Evolutionary conservation across 2,888 invertebrate species (phyloP).

Genomic region (Drosophila neotestacea): DNA sequence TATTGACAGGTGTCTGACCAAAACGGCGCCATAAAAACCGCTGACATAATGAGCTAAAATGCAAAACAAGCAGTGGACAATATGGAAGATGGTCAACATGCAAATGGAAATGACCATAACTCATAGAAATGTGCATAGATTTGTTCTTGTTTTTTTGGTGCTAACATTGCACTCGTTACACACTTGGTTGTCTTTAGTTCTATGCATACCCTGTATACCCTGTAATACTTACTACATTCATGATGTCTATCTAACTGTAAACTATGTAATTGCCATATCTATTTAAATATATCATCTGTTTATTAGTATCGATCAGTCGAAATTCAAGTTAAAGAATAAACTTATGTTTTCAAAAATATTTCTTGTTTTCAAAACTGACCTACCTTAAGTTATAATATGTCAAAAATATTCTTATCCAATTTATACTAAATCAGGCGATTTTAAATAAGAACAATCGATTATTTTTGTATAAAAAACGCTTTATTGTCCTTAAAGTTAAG

Average conservation of each 20-base stretch:
- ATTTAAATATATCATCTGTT: too few species aligned
- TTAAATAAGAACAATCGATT: too few species aligned
- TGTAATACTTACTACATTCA: neutral
- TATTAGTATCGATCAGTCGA: too few species aligned
- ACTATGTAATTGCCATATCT: too few species aligned
- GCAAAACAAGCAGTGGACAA: constrained; percentile 29
- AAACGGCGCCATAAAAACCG: constrained; percentile 48
- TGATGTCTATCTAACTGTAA: too few species aligned
- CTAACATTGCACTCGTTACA: constrained; percentile 27
- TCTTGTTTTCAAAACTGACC: neutral
- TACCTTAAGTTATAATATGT: neutral
- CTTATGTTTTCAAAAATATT: neutral
- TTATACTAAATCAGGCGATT: neutral
- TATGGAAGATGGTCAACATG: constrained; percentile 7
- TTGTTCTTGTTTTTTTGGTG: constrained; percentile 1
- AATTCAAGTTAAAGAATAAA: too few species aligned
- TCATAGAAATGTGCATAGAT: constrained; percentile 9
- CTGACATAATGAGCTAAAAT: constrained; percentile 58
- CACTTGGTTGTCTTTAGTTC: constrained; percentile 18
- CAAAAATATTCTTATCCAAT: neutral
- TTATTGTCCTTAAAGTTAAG: too few species aligned
- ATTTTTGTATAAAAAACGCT: too few species aligned
- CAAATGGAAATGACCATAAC: constrained; percentile 20
- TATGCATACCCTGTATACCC: constrained; percentile 1
- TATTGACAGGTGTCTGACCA: constrained; percentile 40